Evolutionary conservation across 2,113 vertebrate genomes (phyloP).

Genomic region (Barbus barbus): DNA sequence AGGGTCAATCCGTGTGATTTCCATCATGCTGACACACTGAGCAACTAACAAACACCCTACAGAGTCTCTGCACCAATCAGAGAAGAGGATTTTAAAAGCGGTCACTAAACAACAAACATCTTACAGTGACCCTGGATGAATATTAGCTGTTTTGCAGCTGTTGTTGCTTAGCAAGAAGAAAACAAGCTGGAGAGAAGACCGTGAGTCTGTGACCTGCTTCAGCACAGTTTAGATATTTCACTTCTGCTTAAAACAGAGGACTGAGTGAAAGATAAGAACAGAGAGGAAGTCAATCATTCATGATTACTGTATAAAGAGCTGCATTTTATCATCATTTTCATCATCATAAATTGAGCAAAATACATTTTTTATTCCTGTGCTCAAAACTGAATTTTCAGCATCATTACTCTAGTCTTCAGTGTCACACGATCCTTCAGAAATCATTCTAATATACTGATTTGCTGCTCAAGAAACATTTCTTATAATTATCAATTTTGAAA

Average conservation of each 20-base stretch:
- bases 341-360: too few species aligned
- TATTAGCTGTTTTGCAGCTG: constrained; percentile 17
- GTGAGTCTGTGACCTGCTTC: neutral
- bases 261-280: neutral
- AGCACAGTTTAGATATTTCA: neutral
- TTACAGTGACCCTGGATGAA: neutral
- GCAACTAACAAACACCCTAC: neutral
- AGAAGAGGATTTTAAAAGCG: neutral
- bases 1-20: neutral
- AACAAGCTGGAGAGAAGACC: constrained; percentile 5
- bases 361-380: too few species aligned
- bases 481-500: too few species aligned
- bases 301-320: neutral
- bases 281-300: neutral
- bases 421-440: too few species aligned
- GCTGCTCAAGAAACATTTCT: too few species aligned
- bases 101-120: neutral
- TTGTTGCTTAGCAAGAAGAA: constrained; percentile 27
- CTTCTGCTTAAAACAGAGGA: neutral
- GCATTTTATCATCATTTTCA: too few species aligned
- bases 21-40: too few species aligned
- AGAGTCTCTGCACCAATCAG: neutral
- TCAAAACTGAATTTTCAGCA: too few species aligned
- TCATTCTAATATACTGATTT: too few species aligned
- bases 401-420: too few species aligned